These are phyloP conservation scores for Arrhamphus sclerolepis DNA, from an alignment of 2,797 vertebrate species.

Conservation along the genomic window DNA sequence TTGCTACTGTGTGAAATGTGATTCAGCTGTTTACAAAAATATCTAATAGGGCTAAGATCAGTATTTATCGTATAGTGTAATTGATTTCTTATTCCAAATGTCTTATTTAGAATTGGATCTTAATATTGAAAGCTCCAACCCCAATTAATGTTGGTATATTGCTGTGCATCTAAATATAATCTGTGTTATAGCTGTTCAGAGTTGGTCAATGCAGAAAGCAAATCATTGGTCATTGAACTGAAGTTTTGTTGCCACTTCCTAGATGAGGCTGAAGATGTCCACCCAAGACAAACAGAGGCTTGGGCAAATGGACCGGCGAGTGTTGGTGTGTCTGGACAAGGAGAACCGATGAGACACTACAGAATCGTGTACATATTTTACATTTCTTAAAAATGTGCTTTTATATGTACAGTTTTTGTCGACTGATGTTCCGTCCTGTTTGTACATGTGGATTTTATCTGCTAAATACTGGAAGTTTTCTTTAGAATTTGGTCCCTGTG, in stretches of 20 bases:
- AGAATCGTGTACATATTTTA: slow-evolving; percentile 16
- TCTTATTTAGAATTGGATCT: no score
- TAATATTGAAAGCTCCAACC: no score
- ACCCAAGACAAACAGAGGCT: slow-evolving; percentile 76
- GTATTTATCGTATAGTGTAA: no score
- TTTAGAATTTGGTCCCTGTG: slow-evolving; percentile 40
- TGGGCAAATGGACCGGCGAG: slow-evolving; percentile 69
- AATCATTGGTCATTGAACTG: not conserved
- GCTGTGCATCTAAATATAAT: not conserved
- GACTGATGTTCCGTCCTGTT: slow-evolving; percentile 10
- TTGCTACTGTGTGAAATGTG: no score
- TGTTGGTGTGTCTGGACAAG: slow-evolving; percentile 74
- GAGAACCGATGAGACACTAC: slow-evolving; percentile 72
- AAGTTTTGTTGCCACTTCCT: slow-evolving; percentile 6
- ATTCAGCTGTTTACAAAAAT: no score
- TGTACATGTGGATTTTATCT: slow-evolving; percentile 19
- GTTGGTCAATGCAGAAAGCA: no score
- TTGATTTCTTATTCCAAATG: no score
- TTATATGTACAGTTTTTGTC: slow-evolving; percentile 54
- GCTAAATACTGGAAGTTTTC: slow-evolving; percentile 7
- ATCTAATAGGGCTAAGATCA: no score
- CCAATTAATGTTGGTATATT: not conserved
- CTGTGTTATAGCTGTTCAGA: not conserved
- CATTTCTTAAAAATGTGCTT: slow-evolving; percentile 32
- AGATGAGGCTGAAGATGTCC: slow-evolving; percentile 79